Evolutionary conservation across 64 coral and sea anemone species (phyloP).

Genomic region (Dendrophyllia cribrosa): DNA sequence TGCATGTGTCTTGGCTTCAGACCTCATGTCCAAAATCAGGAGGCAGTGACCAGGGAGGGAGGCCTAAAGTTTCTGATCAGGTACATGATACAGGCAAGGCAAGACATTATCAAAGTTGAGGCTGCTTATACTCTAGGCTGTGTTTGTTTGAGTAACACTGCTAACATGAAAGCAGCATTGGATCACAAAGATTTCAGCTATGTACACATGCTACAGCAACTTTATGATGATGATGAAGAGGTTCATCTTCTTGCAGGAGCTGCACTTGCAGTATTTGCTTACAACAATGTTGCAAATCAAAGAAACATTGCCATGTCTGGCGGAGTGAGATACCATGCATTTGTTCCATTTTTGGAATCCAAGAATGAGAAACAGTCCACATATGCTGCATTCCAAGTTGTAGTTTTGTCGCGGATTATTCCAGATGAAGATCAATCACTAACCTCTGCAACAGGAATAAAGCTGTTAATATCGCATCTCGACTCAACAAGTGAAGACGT

Average conservation of each 20-base stretch:
- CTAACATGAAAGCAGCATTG: conserved; percentile 78
- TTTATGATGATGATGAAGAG: conserved; percentile 86
- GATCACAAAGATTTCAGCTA: conserved; percentile 91
- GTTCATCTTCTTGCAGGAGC: conserved; percentile 81
- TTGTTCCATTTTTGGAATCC: conserved; percentile 80
- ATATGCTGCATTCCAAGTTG: conserved; percentile 95
- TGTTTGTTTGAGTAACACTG: conserved; percentile 88
- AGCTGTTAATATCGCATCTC: conserved; percentile 83
- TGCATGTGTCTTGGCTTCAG: conserved; percentile 87
- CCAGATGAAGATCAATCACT: conserved; percentile 93
- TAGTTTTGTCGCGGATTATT: conserved; percentile 93
- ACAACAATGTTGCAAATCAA: conserved; percentile 92
- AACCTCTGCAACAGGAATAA: conserved; percentile 91
- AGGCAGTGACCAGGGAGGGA: conserved; percentile 71
- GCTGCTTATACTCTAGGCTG: conserved; percentile 90
- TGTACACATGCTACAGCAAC: conserved; percentile 74
- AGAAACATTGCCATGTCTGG: conserved; percentile 86
- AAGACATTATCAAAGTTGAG: conserved; percentile 89
- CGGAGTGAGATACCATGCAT: conserved; percentile 85
- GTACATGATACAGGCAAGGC: conserved; percentile 86
- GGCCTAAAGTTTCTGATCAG: conserved; percentile 85
- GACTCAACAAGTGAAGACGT: conserved; percentile 77
- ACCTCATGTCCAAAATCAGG: conserved; percentile 88
- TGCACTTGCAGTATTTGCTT: conserved; percentile 87
- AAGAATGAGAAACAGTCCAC: conserved; percentile 71